Evolutionary conservation across 1,140 invertebrate genomes (phyloP), one percentile per base, ranked within the genome.

Genomic region (Macrobrachium nipponense): DNA sequence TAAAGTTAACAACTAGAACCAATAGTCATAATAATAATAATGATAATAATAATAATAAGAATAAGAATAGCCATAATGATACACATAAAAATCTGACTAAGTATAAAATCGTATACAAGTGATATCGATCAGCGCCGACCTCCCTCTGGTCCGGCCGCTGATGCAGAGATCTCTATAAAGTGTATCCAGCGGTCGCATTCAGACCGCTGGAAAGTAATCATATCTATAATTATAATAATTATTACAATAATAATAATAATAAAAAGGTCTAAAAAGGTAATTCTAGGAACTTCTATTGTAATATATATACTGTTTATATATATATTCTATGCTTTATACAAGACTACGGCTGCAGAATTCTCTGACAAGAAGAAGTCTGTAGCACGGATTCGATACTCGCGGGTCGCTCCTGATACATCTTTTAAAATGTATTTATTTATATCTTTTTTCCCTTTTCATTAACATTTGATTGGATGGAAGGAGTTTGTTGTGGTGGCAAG

Each of bases 21-120:
- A 76, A 58, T 44, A 17, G 5, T 76, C 4, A 76, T 58, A 51
- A 58, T 76, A 76, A 76, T 76, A 58, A 76, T 76, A 76, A 76
- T 76, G n/a, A 14, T 76, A 43, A 76, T 58, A 51, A 58, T 76
- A 76, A 76, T 76, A 58, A 76, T 76, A 76, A 76, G 3, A 51
- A 51, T 51, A 51, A 51, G 7, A 51, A 51, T 51, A 51, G 51
- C 8, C 7, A 51, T 3, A 8, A 44, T 51, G 59, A 58, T 58
- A 76, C 43, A 18, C 72, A 81, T 81, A 81, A 58, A 58, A 59
- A 81, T 62, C 44, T 80, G 78, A 80, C 78, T 80, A 80, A 64
- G 78, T 80, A 80, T 64, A 83, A 83, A 83, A 83, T 83, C 81
- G 81, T 83, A 83, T 83, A 83, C 81, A 83, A 83, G 59, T 77